These are phyloP conservation scores for Anoplius nigerrimus DNA, from an alignment of 2,888 invertebrate genomes.

Conservation along the genomic window DNA sequence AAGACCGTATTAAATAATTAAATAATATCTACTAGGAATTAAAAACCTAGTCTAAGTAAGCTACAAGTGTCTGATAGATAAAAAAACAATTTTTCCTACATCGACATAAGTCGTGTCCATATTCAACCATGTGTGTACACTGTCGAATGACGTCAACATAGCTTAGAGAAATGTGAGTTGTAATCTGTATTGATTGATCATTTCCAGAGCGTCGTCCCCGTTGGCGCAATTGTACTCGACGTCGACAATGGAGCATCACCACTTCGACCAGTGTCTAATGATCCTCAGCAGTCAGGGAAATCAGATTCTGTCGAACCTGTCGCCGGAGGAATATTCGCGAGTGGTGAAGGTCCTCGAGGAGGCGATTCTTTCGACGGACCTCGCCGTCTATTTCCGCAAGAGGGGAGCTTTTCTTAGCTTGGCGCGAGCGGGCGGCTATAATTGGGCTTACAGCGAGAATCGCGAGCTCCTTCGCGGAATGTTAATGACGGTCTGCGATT, in stretches of 20 bases:
- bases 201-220: slow-evolving; percentile 87
- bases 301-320: slow-evolving; percentile 91
- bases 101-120: too few species aligned
- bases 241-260: slow-evolving; percentile 98
- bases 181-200: slow-evolving; percentile 14
- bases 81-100: too few species aligned
- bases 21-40: slow-evolving; percentile 7
- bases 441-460: slow-evolving; percentile 86
- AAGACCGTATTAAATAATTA: too few species aligned
- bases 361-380: slow-evolving; percentile 94
- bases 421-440: slow-evolving; percentile 78
- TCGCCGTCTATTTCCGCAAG: slow-evolving; percentile 96
- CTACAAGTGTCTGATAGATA: too few species aligned
- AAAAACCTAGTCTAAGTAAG: too few species aligned
- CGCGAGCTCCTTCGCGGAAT: slow-evolving; percentile 90
- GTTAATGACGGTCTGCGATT: slow-evolving; percentile 96
- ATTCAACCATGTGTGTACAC: too few species aligned
- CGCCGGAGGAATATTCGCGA: slow-evolving; percentile 92
- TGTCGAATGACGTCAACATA: too few species aligned
- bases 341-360: slow-evolving; percentile 94
- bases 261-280: slow-evolving; percentile 98
- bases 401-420: slow-evolving; percentile 89
- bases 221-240: slow-evolving; percentile 94
- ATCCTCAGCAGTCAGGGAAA: slow-evolving; percentile 96
- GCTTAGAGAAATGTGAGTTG: slow-evolving; percentile 1